Evolutionary conservation across 2,797 vertebrate species (phyloP), one percentile per base, ranked within the genome.

Genomic region (Holocentrus rufus): DNA sequence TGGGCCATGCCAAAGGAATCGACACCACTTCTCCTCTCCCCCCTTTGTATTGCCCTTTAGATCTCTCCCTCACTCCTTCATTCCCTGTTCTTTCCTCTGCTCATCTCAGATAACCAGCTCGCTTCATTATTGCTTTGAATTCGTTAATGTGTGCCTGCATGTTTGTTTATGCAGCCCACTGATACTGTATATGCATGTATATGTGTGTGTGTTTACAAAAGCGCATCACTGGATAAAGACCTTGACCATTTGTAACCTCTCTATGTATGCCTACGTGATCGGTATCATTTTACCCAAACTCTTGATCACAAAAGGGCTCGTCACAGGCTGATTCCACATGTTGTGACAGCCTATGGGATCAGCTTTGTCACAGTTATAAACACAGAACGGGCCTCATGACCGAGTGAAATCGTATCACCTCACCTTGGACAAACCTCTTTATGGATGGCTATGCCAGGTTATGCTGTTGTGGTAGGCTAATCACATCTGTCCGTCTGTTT

Each of bases 1-100:
- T 71, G 76, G 74, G 70, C 67, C 36, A 9, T 74, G 63, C 72
- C 76, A 77, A 50, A 80, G 69, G 79, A 89, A 81, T 79, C 44
- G 47, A 86, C 82, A 86, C 83, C 79, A 84, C 61, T 55, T 44
- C 65, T 67, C 27, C 42, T 49, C 47, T 66, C 15, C 25, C 53
- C 52, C 20, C 54, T 77, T 65, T 69, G 30, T 77, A 67, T 68
- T 64, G 54, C 73, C 59, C 63, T 69, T 80, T 52, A 65, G 20
- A 67, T 65, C 64, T 69, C 62, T 30, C 63, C 13, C 2, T 53
- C 17, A 14, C 53, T 58, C 34, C 61, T 17, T 58, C 3, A 20
- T 39, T 72, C 54, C 52, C 54, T 63, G 27, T 18, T 44, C 70
- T 75, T 71, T 56, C 34, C 58, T 49, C 22, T 56, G 23, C 49